Evolutionary conservation across 2,888 invertebrate species (phyloP), one percentile per base, ranked within the genome.

Genomic region (Orchesella flavescens): DNA sequence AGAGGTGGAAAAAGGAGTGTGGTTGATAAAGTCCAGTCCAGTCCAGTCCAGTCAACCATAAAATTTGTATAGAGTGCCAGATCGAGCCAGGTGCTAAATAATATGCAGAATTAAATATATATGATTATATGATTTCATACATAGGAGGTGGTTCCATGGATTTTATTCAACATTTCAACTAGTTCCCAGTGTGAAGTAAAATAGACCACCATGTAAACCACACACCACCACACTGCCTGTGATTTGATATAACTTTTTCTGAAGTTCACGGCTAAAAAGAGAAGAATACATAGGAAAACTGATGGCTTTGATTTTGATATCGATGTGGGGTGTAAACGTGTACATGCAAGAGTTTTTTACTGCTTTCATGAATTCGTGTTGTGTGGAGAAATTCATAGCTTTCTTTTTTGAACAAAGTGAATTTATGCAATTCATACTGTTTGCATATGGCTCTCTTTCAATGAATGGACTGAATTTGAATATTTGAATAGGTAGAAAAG

Each of bases 191-290:
- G 63, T 75, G 80, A 82, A 81, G 53, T 69, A 82, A 82, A 73
- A 73, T 73, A 84, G 87, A 87, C 87, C 87, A 87, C 87, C 87
- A 86, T 86, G 87, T 84, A 85, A 86, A 87, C 84, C 83, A 86
- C 86, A 83, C 87, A 87, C 87, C 85, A 34, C 7, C 34, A 34
- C 34, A 34, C 34, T 7, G 34, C 34, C 34, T 86, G 86, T 83
- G 85, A n/a, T n/a, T 17, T 55, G 55, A 59, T 59, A n/a, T 4
- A n/a, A 59, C 19, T 59, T 59, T 21, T 17, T 59, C 15, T 55
- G 9, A 59, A 59, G 12, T 23, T 59, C 59, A 59, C 21, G 59
- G 17, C 19, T 10, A 15, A 59, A 65, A 65, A 7, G 43, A 17
- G 15, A 63, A 24, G 63, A 9, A 21, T 44, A 44, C 12, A n/a